phyloP scores from a whole-genome alignment of 2,888 invertebrate species.

The Aphidius colemani region DNA sequence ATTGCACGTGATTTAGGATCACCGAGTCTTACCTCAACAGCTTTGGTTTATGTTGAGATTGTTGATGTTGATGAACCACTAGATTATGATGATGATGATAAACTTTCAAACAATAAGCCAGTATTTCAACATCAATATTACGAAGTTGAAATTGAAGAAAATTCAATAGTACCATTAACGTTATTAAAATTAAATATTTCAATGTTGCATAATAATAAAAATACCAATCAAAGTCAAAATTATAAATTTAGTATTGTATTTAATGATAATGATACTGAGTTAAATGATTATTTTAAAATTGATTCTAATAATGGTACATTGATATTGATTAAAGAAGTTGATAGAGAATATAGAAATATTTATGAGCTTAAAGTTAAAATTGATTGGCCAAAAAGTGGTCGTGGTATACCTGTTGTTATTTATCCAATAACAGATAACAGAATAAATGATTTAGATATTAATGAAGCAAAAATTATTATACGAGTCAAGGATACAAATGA shows the following conservation, averaged over 20 bases:
- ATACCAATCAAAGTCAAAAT: conserved; percentile 56
- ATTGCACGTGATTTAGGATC: conserved; percentile 85
- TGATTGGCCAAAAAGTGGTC: conserved; percentile 66
- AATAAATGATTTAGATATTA: conserved; percentile 70
- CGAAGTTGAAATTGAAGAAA: conserved; percentile 82
- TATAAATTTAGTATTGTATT: conserved; percentile 68
- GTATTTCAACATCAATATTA: conserved; percentile 74
- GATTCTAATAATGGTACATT: conserved; percentile 78
- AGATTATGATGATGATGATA: conserved; percentile 65
- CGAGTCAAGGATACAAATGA: conserved; percentile 82
- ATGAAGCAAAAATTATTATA: conserved; percentile 80
- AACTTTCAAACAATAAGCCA: conserved; percentile 49
- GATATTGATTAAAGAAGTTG: conserved; percentile 74
- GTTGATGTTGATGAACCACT: conserved; percentile 70
- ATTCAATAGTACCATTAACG: conserved; percentile 75
- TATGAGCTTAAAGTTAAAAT: conserved; percentile 68
- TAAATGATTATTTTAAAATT: conserved; percentile 71
- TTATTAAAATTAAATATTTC: conserved; percentile 78
- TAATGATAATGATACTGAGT: conserved; percentile 64
- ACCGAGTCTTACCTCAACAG: conserved; percentile 80
- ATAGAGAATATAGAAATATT: conserved; percentile 71
- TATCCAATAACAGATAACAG: conserved; percentile 78
- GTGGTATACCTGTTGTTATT: conserved; percentile 75
- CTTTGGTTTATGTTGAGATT: conserved; percentile 71
- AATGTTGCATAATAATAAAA: conserved; percentile 66